These are phyloP conservation scores for Aldrovandia affinis DNA, from an alignment of 2,797 vertebrate genomes.

Conservation along the genomic window DNA sequence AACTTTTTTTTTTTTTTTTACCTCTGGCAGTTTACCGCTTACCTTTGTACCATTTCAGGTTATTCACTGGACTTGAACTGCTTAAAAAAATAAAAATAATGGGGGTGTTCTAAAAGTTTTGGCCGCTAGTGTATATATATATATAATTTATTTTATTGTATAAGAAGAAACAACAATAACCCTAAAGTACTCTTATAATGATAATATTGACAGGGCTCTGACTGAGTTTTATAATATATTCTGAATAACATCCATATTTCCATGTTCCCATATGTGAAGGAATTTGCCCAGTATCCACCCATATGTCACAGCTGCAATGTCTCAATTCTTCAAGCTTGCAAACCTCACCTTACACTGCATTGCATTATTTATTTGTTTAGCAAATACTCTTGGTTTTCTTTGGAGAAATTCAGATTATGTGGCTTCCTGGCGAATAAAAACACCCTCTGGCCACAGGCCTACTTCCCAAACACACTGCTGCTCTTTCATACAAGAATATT, in stretches of 20 bases:
- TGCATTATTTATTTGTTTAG: neutral
- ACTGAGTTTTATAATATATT: neutral
- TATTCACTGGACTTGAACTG: too few species aligned
- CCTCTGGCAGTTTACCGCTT: too few species aligned
- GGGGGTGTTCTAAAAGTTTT: too few species aligned
- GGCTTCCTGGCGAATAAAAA: neutral
- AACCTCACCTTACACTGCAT: neutral
- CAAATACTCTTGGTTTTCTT: neutral
- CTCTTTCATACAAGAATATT: neutral
- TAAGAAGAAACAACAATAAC: too few species aligned
- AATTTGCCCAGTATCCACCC: neutral
- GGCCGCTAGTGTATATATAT: too few species aligned
- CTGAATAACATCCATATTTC: neutral
- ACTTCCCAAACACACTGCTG: neutral
- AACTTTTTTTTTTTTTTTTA: too few species aligned
- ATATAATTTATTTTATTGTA: too few species aligned
- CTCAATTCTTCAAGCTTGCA: neutral
- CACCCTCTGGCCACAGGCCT: neutral
- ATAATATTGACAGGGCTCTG: too few species aligned
- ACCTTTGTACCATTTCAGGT: too few species aligned
- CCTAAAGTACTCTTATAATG: too few species aligned
- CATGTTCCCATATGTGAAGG: neutral
- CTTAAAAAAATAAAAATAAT: too few species aligned
- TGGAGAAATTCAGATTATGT: neutral
- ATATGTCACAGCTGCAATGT: neutral